Evolutionary conservation across 2,113 vertebrate genomes (phyloP).

Genomic region (Neogobius melanostomus): DNA sequence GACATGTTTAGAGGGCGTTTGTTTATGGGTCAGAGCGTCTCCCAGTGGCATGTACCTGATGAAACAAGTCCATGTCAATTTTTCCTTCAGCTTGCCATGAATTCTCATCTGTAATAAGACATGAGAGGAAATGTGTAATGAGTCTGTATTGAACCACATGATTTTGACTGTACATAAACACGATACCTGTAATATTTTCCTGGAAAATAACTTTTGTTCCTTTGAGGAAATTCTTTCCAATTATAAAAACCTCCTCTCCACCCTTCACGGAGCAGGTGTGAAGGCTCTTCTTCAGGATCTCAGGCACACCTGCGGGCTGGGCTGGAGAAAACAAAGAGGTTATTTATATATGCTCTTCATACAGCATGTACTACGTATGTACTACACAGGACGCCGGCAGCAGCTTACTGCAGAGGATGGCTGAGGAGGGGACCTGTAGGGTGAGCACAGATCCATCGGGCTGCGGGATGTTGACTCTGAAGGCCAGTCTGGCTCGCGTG

Average conservation of each 20-base stretch:
- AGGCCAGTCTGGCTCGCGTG: slow-evolving; percentile 94
- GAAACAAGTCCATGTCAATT: slow-evolving; percentile 98
- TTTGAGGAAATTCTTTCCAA: slow-evolving; percentile 99
- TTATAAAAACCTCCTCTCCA: slow-evolving; percentile 96
- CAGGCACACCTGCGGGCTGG: slow-evolving; percentile 96
- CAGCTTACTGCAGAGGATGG: slow-evolving; percentile 96
- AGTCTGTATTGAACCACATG: not conserved
- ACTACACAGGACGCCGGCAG: not conserved
- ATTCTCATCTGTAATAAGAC: slow-evolving; percentile 85
- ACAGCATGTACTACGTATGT: not conserved
- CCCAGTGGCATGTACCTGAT: slow-evolving; percentile 84
- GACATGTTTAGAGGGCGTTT: not conserved
- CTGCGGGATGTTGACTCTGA: slow-evolving; percentile 90
- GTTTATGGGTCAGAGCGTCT: not conserved
- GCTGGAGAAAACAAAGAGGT: slow-evolving; percentile 71
- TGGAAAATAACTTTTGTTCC: slow-evolving; percentile 99
- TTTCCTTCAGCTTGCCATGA: slow-evolving; percentile 98
- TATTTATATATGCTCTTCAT: not conserved
- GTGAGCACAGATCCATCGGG: slow-evolving; percentile 89
- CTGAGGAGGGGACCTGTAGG: slow-evolving; percentile 90
- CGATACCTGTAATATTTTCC: slow-evolving; percentile 82
- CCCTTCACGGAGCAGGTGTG: slow-evolving; percentile 92
- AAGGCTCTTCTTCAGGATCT: slow-evolving; percentile 98
- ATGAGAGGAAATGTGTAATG: not conserved
- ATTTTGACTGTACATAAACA: slow-evolving; percentile 4